phyloP scores from a whole-genome alignment of 1,140 invertebrate species.

The Dendrolimus punctatus region DNA sequence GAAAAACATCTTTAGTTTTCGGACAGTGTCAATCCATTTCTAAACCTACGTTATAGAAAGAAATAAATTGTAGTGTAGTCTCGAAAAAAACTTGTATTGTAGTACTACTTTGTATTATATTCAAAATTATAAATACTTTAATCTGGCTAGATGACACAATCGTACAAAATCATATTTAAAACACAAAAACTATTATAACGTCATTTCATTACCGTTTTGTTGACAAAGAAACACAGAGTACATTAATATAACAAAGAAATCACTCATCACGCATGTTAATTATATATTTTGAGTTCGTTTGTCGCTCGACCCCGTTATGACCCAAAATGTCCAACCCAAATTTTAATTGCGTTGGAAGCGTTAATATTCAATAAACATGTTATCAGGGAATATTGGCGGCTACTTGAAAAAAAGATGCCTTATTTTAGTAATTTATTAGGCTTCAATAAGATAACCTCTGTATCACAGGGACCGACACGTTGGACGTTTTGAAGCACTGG shows the following conservation, averaged over 20 bases:
- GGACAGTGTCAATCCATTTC: conserved; percentile 7
- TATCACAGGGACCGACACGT: conserved; percentile 16
- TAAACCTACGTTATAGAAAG: not conserved
- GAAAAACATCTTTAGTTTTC: conserved; percentile 29
- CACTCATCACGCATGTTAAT: too few species aligned
- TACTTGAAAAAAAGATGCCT: conserved; percentile 33
- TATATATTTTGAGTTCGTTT: not conserved
- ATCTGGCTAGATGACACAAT: too few species aligned
- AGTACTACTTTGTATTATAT: too few species aligned
- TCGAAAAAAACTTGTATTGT: too few species aligned
- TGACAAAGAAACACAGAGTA: too few species aligned
- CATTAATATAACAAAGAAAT: too few species aligned
- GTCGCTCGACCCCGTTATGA: conserved; percentile 9
- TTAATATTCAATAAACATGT: conserved; percentile 61
- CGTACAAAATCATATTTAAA: too few species aligned
- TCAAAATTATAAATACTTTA: too few species aligned
- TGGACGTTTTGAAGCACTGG: conserved; percentile 12
- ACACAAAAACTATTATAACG: too few species aligned
- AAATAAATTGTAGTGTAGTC: too few species aligned
- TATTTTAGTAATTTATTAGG: conserved; percentile 42
- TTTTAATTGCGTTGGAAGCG: conserved; percentile 49
- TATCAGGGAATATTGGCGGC: conserved; percentile 31
- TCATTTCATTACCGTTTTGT: too few species aligned
- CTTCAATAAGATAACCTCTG: conserved; percentile 33
- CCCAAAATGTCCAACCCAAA: conserved; percentile 28